Base-by-base conservation (phyloP, 2,797 vertebrate species). In the Steatocranus sp. region DNA sequence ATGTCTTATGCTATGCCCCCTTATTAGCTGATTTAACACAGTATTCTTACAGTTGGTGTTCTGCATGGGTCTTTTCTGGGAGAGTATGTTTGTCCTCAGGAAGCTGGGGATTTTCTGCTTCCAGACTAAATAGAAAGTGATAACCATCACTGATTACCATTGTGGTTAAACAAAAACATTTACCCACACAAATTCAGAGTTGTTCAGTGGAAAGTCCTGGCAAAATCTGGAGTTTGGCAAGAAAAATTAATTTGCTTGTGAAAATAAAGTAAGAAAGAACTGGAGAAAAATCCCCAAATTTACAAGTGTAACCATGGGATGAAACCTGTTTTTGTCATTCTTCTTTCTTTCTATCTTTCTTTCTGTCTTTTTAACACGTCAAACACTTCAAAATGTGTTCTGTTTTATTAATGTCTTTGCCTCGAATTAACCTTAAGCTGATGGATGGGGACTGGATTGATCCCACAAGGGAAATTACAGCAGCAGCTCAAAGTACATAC, bases 311-410 rank as follows among this genome's bases (percentile, higher is more conserved):
- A 32, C 17, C 30, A 15, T 38, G 11, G 3, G n/a, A 23, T 8
- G 5, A 23, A 66, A 9, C 5, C 20, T 23, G 11, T 34, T 36
- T 58, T 38, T 23, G 5, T 66, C n/a, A 1, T 36, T 63, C 1
- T 27, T 14, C 12, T 20, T 27, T 3, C 7, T 5, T 25, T 53
- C 1, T 53, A 8, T 53, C 3, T 7, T 50, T 51, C 1, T 3
- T 5, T 1, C 2, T 3, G n/a, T 25, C 4, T 20, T 20, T 1
- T 2, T 30, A 0, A 61, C 18, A 36, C 6, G 7, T 63, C 32
- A 20, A 12, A 63, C 11, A 23, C 12, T 66, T 38, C n/a, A 15
- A 6, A 41, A 25, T 41, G 20, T 23, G 12, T 41, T 68, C 3
- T 25, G 36, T 38, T 6, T 66, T 38, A 15, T 38, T 38, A 14